phyloP scores from a whole-genome alignment of 2,888 invertebrate species.

The Azorinus chamasolen region DNA sequence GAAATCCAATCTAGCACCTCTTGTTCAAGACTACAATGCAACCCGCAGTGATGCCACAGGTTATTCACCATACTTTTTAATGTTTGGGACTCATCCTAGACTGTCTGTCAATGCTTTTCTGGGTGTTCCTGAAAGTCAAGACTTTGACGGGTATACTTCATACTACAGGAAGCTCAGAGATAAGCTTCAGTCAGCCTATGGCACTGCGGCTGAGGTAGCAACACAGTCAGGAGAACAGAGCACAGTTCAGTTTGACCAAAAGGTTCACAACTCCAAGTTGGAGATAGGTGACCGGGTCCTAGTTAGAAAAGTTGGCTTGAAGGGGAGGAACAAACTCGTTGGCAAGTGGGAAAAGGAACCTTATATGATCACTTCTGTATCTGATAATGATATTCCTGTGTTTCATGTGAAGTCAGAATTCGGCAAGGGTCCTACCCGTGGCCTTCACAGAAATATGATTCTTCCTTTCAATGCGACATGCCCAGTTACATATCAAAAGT shows the following conservation, averaged over 20 bases:
- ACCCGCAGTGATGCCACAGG: no score
- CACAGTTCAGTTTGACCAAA: slow-evolving; percentile 2
- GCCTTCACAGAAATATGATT: slow-evolving; percentile 5
- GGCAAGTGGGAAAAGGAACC: neutral
- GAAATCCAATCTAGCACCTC: no score
- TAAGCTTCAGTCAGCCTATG: neutral
- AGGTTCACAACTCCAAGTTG: neutral
- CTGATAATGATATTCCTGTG: neutral
- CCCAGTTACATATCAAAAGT: no score
- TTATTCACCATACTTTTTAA: slow-evolving; percentile 14
- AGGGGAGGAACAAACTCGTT: slow-evolving; percentile 27
- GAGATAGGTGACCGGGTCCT: slow-evolving; percentile 14
- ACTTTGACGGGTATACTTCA: neutral
- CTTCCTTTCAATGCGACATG: neutral
- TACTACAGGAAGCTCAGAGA: neutral
- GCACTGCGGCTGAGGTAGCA: neutral
- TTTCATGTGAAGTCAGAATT: neutral
- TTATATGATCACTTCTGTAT: no score
- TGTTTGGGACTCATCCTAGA: slow-evolving; percentile 24
- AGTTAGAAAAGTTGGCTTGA: slow-evolving; percentile 9
- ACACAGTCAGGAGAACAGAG: neutral
- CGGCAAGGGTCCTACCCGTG: neutral
- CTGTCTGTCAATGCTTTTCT: slow-evolving; percentile 14
- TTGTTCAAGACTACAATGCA: slow-evolving; percentile 22
- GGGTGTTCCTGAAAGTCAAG: neutral